Conservation (phyloP, 2,113 vertebrate species). For the Alaudala cheleensis region DNA sequence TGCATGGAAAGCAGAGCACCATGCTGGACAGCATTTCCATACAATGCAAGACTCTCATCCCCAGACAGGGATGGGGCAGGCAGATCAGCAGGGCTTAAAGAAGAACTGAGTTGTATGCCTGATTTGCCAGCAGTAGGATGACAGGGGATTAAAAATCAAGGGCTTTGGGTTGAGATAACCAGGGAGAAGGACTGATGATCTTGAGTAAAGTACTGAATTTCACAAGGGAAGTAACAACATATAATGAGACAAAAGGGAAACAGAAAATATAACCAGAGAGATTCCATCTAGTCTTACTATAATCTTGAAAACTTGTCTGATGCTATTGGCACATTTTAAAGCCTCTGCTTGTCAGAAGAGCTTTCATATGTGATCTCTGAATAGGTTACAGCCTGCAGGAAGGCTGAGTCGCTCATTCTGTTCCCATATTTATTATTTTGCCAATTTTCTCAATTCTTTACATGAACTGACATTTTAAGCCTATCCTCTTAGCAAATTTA, state of each 20-base stretch:
- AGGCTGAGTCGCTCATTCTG: neutral
- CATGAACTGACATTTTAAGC: conserved; percentile 20
- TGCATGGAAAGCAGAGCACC: neutral
- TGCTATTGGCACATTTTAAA: neutral
- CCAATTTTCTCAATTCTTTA: neutral
- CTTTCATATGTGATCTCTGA: neutral
- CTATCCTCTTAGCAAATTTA: neutral
- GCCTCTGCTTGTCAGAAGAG: neutral
- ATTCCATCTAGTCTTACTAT: neutral
- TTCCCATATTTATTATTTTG: neutral
- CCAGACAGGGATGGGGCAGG: neutral
- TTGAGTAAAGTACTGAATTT: neutral
- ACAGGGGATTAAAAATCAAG: neutral
- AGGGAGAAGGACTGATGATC: neutral
- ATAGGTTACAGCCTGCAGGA: neutral
- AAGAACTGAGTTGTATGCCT: neutral
- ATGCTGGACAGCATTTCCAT: neutral
- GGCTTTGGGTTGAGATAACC: neutral
- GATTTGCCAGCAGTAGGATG: neutral
- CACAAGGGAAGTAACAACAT: neutral
- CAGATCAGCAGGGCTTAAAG: neutral
- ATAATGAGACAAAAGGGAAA: neutral
- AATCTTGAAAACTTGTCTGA: neutral
- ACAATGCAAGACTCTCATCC: neutral
- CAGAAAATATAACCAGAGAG: neutral